Conservation (phyloP, 1,140 invertebrate genomes). For the Homalodisca vitripennis region DNA sequence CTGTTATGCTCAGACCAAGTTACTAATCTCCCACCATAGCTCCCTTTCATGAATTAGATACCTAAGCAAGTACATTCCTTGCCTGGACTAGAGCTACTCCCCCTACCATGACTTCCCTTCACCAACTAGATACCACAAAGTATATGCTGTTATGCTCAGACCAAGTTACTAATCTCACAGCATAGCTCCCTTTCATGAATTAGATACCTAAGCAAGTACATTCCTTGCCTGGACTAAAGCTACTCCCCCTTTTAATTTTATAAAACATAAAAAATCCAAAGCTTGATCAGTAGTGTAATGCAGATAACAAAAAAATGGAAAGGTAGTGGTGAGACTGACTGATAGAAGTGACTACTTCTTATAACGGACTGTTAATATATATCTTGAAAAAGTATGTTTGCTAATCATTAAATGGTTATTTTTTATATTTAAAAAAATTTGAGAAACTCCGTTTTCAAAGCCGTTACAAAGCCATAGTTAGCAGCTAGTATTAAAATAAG, state of each 20-base stretch:
- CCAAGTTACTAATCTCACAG: conserved; percentile 89
- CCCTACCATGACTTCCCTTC: conserved; percentile 86
- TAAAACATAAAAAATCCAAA: no score
- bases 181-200: conserved; percentile 76
- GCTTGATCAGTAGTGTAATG: no score
- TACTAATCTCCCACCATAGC: conserved; percentile 90
- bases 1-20: conserved; percentile 77
- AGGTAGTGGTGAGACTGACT: no score
- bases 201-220: conserved; percentile 51
- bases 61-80: conserved; percentile 48
- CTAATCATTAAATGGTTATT: no score
- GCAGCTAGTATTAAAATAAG: no score
- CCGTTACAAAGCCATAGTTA: no score
- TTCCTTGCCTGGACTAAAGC: conserved; percentile 77
- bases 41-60: conserved; percentile 69
- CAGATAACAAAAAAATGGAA: no score
- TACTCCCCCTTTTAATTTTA: conserved; percentile 95
- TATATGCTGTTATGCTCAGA: conserved; percentile 67
- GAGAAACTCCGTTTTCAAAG: no score
- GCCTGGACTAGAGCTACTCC: conserved; percentile 83
- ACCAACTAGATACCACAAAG: conserved; percentile 56
- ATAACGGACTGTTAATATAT: no score
- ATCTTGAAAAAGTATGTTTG: no score
- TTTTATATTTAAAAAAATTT: no score
- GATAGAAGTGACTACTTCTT: no score